Base-by-base conservation (phyloP, 2,113 vertebrate species). In the Romanogobio albipinnatus region DNA sequence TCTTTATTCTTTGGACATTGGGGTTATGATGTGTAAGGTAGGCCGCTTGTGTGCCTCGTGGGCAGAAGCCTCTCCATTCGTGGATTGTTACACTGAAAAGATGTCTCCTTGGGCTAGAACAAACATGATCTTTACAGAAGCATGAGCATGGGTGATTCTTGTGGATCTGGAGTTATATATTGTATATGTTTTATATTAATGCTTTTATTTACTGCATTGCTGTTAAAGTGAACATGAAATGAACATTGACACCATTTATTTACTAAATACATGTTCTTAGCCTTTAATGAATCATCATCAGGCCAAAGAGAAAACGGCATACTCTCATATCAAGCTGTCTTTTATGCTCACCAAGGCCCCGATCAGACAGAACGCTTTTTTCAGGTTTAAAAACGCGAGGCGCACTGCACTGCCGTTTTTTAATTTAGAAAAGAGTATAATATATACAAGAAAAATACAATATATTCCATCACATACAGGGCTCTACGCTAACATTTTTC, bases 1-100 rank as follows among this genome's bases (percentile, higher is more conserved):
- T 86, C 86, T 89, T 81, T 61, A 22, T 66, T 62, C 24, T 13
- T 10, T 49, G 9, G 66, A 29, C 47, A 9, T 53, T 53, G 39
- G 13, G 39, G 61, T 33, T 26, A 49, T 14, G 43, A 64, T 66
- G n/a, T 10, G 43, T 49, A 43, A 59, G 33, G 9, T 43, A 22
- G 33, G 22, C 24, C 17, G 8, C 49, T 33, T 1, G 6, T 79
- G 39, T 79, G 33, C 56, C 22, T 61, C 26, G 22, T 61, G 56
- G 22, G 76, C 11, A 43, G n/a, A 64, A 62, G 36, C 22, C 5
- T 80, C n/a, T 64, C 29, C 53, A 61, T 78, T 61, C n/a, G 22
- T 61, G 56, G 5, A 59, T 78, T 78, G 36, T 51, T 43, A 58
- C 4, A 3, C 10, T 43, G 36, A n/a, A 33, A 24, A 61, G 33